These are phyloP conservation scores for Brachynemurus nebulosus DNA, from an alignment of 2,888 invertebrate genomes.

Conservation along the genomic window DNA sequence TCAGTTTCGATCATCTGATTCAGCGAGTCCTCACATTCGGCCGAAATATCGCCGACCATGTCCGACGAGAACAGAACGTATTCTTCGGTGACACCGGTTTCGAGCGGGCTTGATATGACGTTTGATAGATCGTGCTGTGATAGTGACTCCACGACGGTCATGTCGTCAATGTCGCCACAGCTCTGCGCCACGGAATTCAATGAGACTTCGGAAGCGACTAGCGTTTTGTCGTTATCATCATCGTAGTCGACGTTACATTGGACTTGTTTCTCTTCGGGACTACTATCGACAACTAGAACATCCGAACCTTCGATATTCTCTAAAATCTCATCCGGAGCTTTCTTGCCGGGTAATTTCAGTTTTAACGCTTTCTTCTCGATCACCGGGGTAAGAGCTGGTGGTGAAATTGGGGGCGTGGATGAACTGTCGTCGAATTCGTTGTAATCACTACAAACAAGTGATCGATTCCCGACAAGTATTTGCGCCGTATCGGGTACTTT, in stretches of 20 bases:
- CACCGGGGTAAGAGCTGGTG: conserved; percentile 24
- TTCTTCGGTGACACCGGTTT: conserved; percentile 43
- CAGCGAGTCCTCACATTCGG: conserved; percentile 39
- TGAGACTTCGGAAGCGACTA: conserved; percentile 42
- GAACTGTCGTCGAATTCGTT: conserved; percentile 46
- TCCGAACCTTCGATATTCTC: conserved; percentile 10
- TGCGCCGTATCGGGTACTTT: conserved; percentile 27
- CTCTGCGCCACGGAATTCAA: conserved; percentile 42
- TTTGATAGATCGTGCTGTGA: conserved; percentile 39
- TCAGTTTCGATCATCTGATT: conserved; percentile 28
- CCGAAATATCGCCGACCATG: conserved; percentile 42
- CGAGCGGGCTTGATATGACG: conserved; percentile 45
- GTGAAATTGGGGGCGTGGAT: conserved; percentile 40
- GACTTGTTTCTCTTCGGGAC: conserved; percentile 34
- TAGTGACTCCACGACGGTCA: conserved; percentile 41
- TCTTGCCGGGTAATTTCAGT: not conserved
- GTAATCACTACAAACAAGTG: conserved; percentile 42
- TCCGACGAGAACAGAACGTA: conserved; percentile 49
- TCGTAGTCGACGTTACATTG: conserved; percentile 40
- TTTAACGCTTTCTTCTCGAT: conserved; percentile 7
- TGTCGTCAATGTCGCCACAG: conserved; percentile 44
- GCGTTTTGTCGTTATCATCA: conserved; percentile 41
- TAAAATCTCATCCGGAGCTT: conserved; percentile 2
- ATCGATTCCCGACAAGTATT: conserved; percentile 29
- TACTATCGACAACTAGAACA: conserved; percentile 24